Evolutionary conservation across 2,888 invertebrate genomes (phyloP), one percentile per base, ranked within the genome.

Genomic region (Phoenoteleia sp.): DNA sequence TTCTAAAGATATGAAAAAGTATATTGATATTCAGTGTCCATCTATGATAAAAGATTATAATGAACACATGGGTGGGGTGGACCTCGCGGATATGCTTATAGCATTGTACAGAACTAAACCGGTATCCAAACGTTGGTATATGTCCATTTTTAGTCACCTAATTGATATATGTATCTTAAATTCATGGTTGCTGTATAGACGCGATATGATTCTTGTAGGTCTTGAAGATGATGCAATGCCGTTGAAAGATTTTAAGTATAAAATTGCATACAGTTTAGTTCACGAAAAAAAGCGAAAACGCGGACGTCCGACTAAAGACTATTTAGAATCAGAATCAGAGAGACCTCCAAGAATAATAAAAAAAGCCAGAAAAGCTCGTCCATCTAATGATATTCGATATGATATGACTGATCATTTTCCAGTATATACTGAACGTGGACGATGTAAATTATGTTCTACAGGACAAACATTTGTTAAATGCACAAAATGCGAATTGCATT

Each of bases 101-200:
- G 67, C 52, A 52, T 23, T 88, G 89, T 86, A 89, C 84, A 13
- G 67, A 86, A 47, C 85, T 75, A 77, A 87, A 84, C 83, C 87
- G 81, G 79, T 86, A 72, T 91, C 91, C 89, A 89, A 90, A 42
- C 60, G 92, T 23, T 88, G 90, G n/a, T 54, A 91, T 27, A 91
- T 86, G 90, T 89, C 47, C 17, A 72, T 80, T 72, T 56, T 64
- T 17, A 27, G 15, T 36, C 91, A 92, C 80, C 85, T 88, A 6
- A 75, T 91, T 54, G 91, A 92, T 56, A 74, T 91, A 9, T 71
- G 84, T n/a, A 89, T 90, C 79, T 67, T 88, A 5, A 91, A 91
- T 86, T 71, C 91, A 17, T 92, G 91, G 72, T 27, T 80, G 15
- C 54, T 72, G 25, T 67, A 52, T 29, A 67, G 52, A 15, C 36